A percentile compares a stretch with the other conserved stretches of the same genome.
phyloP scores from a whole-genome alignment of 2,797 vertebrate species.

The Nyctalus aviator region DNA sequence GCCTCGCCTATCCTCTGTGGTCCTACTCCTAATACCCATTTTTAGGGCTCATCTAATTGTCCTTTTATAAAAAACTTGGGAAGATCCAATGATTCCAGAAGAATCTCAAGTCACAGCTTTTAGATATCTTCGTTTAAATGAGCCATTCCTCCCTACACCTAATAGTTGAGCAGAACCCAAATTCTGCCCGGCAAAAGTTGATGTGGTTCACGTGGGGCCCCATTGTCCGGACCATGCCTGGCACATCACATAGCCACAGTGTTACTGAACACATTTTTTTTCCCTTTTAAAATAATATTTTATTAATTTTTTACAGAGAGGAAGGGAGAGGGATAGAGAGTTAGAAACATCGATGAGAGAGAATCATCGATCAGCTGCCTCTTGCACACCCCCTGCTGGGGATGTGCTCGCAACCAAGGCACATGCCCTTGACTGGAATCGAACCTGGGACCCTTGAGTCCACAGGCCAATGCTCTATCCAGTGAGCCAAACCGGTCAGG shows the following conservation, averaged over 20 bases:
- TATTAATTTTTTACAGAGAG: no score
- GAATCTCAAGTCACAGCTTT: not conserved
- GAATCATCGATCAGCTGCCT: no score
- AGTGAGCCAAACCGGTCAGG: no score
- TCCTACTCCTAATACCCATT: not conserved
- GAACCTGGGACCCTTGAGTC: no score
- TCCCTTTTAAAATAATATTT: no score
- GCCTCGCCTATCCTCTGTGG: not conserved
- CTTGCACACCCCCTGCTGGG: no score
- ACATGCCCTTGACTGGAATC: no score
- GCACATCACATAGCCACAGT: not conserved
- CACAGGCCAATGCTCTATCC: no score
- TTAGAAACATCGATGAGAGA: no score
- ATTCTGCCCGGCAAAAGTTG: not conserved
- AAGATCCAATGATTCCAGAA: not conserved
- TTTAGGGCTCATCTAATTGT: not conserved
- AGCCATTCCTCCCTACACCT: not conserved
- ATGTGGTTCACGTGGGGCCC: accelerated
- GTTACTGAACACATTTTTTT: not conserved
- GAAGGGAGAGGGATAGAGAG: no score
- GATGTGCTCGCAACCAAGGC: no score
- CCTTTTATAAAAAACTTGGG: constrained; percentile 9
- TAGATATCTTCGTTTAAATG: not conserved
- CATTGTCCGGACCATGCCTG: no score
- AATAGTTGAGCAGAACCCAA: not conserved